Percentiles rank a stretch among this genome's conserved stretches.
Conservation (phyloP, 2,797 vertebrate species). For the Chiroxiphia lanceolata region DNA sequence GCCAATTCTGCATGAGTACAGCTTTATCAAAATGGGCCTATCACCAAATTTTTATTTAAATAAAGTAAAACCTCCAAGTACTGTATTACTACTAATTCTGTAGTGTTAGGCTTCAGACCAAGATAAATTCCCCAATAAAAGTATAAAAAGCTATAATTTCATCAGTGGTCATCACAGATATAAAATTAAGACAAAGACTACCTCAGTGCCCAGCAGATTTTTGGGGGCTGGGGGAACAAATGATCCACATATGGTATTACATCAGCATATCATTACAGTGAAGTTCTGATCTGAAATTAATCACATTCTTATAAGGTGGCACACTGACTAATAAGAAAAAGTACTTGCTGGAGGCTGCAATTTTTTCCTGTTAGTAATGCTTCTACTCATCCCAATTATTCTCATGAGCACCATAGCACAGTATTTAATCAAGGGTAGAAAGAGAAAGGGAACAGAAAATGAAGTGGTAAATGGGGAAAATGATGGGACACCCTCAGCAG, state of each 20-base stretch:
- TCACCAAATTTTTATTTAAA: background rate
- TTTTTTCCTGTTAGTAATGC: conserved; percentile 69
- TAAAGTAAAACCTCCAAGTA: background rate
- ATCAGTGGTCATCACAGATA: background rate
- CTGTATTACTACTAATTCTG: background rate
- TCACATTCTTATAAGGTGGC: conserved; percentile 49
- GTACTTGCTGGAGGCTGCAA: conserved; percentile 64
- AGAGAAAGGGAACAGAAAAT: conserved; percentile 67
- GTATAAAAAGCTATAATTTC: background rate
- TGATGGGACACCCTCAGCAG: conserved; percentile 1
- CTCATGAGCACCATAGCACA: conserved; percentile 48
- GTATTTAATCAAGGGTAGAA: conserved; percentile 65
- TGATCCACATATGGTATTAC: background rate
- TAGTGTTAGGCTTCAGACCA: background rate
- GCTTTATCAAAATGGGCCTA: background rate
- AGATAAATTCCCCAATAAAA: background rate
- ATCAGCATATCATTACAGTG: conserved; percentile 44
- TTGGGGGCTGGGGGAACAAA: conserved; percentile 18
- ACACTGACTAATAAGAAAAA: conserved; percentile 66
- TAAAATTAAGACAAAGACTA: background rate
- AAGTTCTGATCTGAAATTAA: conserved; percentile 66
- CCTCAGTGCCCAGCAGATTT: background rate
- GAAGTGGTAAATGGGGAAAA: conserved; percentile 40
- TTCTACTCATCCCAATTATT: conserved; percentile 69
- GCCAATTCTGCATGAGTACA: background rate